Base-by-base conservation (phyloP, 2,113 vertebrate genomes). In the Rhabdomys dilectus region DNA sequence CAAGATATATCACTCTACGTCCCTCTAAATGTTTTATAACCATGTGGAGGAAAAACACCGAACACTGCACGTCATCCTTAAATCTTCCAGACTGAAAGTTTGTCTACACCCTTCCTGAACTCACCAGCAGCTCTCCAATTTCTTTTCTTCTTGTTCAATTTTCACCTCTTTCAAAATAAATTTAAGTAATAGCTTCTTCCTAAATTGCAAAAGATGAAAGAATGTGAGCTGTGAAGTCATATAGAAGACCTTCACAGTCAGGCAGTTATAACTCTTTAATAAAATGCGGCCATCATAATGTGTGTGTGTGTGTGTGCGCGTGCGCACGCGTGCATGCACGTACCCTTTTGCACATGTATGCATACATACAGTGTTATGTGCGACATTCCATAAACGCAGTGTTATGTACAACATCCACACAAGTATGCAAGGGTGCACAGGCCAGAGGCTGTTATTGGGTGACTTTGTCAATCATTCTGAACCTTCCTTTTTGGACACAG, bases 261-360 rank as follows among this genome's bases (percentile, higher is more conserved):
- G 42, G 16, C 3, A 45, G 36, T 48, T 48, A 34, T 36, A 39
- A 39, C 19, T 90, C 17, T 4, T 53, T 56, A 96, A 81, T 73
- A 89, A 95, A 70, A 26, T 56, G 51, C 3, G 21, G 21, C 24
- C 56, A 39, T 17, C 3, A 42, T 13, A 1, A 11, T 31, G 11
- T 62, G 24, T 84, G 21, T 62, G 22, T 26, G 36, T 60, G 56
- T 82, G 34, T 60, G 56, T 82, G 56, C 26, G 21, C 60, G 19
- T 60, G 56, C 24, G 60, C 3, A 9, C 8, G 2, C 3, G 2
- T n/a, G n/a, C 9, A 26, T 3, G 21, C 24, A 26, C 11, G 24
- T 8, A 22, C 51, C 51, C 51, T 51, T 51, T 51, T 6, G 19
- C 60, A 62, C 26, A 29, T 29, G 10, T 64, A 29, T 29, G 10